Base-by-base conservation (phyloP, 2,113 vertebrate genomes). In the Accipiter cooperii region DNA sequence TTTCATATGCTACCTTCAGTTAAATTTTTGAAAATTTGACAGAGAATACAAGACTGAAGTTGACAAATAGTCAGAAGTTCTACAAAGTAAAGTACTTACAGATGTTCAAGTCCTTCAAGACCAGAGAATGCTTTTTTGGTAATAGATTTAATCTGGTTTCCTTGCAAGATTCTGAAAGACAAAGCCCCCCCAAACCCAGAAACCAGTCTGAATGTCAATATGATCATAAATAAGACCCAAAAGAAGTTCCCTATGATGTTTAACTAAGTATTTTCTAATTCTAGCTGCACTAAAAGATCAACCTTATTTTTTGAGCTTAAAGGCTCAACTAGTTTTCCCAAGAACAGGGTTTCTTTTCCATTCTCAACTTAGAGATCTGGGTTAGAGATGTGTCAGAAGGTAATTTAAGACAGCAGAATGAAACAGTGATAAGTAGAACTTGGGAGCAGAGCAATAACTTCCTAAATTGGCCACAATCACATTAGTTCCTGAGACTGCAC, bases 81-180 rank as follows among this genome's bases (percentile, higher is more conserved):
- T 87, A 34, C 38, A 68, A 78, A 64, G 55, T 44, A 84, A 97
- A 96, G 92, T 96, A 99, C 98, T 98, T 97, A 99, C 98, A 99
- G 96, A 95, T 98, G 97, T 93, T 98, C 95, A 84, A 99, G 98
- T 36, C 97, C 97, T 89, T 98, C 98, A 65, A 99, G 98, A 78
- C 98, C 98, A 90, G 96, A 95, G 93, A 99, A 98, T 34, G 98
- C 98, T 93, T 97, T 98, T 94, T 97, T 98, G 94, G 98, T 98
- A 92, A 99, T 81, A 81, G 98, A 98, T 63, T 98, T 99, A 94
- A 99, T 98, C 89, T 98, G 98, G 95, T 98, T 99, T 97, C 98
- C 98, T 97, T 99, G 98, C 83, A 99, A 97, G 91, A 98, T 97
- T 96, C 98, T 99, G 97, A 94, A 98, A 98, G 42, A 97, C 33